phyloP scores from a whole-genome alignment of 2,888 invertebrate genomes.

The Euzophera pinguis region DNA sequence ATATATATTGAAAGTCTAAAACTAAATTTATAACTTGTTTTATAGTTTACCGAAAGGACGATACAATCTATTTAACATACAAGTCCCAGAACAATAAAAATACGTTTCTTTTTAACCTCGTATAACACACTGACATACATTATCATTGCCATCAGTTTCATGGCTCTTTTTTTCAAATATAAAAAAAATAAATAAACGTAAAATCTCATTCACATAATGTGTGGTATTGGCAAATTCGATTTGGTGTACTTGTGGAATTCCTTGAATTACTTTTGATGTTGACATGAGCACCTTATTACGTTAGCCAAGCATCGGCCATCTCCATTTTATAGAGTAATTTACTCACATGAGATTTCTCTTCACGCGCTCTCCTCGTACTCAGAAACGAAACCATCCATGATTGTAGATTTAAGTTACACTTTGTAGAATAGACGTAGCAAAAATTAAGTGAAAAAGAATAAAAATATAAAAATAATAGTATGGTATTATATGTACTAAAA shows the following conservation, averaged over 20 bases:
- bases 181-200: neutral
- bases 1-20: no score
- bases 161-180: no score
- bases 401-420: neutral
- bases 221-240: neutral
- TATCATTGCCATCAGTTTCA: no score
- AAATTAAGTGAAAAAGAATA: no score
- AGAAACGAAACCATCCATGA: neutral
- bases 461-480: no score
- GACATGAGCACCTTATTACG: constrained; percentile 3
- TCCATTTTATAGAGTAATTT: constrained; percentile 14
- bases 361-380: neutral
- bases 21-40: no score
- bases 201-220: neutral
- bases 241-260: neutral
- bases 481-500: no score
- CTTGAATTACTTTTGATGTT: constrained; percentile 10
- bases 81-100: no score
- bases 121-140: no score
- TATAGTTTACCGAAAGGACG: no score
- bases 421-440: neutral
- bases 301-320: constrained; percentile 9
- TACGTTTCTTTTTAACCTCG: no score
- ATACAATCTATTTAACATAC: no score
- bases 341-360: constrained; percentile 14